Base-by-base conservation (phyloP, 2,888 invertebrate genomes). In the Eilema sororculum region DNA sequence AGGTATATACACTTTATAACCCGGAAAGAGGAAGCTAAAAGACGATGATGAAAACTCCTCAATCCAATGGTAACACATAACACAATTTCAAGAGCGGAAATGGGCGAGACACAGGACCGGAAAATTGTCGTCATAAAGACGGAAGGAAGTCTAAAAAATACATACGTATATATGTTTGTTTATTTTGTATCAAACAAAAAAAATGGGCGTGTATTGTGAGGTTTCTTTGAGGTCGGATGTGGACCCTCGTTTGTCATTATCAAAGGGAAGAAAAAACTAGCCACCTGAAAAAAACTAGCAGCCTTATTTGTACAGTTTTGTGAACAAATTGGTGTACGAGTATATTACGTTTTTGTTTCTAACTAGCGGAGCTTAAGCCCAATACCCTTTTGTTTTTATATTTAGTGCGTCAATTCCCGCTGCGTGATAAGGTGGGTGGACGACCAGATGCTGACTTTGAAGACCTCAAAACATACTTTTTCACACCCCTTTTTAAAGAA, bases 181-280 rank as follows among this genome's bases (percentile, higher is more conserved):
- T 60, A 60, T 60, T 33, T 57, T 33, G 52, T 33, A 20, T 58
- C 30, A 28, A 58, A 59, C 16, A 66, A 28, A 59, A 58, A n/a
- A 25, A 58, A 13, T 58, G 16, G 4, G 16, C 16, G 8, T n/a
- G 12, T 59, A 28, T 33, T 60, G 30, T 60, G n/a, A 33, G 25
- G 13, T 33, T 60, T 28, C 13, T 52, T 60, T 8, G 30, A 30
- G 60, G 60, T n/a, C 28, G 30, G 30, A 25, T 60, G 20, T 33
- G n/a, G n/a, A 28, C 9, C 20, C 13, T 60, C 30, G 20, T 60
- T 60, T 60, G 30, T 12, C 13, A 58, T n/a, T 57, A 57, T 58
- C 57, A 58, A 58, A 0, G 57, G 24, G 13, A n/a, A 9, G n/a
- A 20, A n/a, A 52, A 52, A 52, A 52, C 20, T 52, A 52, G 2